These are phyloP conservation scores for Thinocorus orbignyianus DNA, from an alignment of 2,113 vertebrate genomes.

Conservation along the genomic window DNA sequence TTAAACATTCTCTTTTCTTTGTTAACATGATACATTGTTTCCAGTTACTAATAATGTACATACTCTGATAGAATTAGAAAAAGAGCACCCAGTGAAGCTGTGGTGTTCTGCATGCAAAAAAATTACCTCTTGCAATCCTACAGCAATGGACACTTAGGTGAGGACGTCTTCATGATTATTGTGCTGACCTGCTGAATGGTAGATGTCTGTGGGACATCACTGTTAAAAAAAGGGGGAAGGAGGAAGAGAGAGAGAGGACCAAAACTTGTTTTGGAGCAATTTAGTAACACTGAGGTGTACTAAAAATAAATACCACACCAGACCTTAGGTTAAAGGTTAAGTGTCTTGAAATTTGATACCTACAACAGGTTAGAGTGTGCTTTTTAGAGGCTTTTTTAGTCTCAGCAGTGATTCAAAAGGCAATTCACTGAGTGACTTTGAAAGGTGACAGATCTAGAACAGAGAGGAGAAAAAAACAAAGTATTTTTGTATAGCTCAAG, in stretches of 20 bases:
- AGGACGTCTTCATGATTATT: neutral
- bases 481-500: neutral
- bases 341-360: neutral
- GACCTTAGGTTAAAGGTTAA: neutral
- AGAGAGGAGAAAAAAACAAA: neutral
- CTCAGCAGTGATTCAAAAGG: neutral
- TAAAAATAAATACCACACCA: neutral
- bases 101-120: fast-evolving
- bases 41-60: neutral
- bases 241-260: fast-evolving
- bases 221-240: neutral
- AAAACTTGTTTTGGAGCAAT: neutral
- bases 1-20: neutral
- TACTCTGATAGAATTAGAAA: neutral
- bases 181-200: neutral
- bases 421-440: neutral
- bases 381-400: neutral
- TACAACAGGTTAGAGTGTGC: neutral
- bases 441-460: neutral
- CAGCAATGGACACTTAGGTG: neutral
- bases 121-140: neutral
- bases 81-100: neutral
- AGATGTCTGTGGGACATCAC: neutral
- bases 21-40: neutral
- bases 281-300: neutral